phyloP scores from a whole-genome alignment of 1,140 invertebrate genomes.

The Ooceraea biroi region DNA sequence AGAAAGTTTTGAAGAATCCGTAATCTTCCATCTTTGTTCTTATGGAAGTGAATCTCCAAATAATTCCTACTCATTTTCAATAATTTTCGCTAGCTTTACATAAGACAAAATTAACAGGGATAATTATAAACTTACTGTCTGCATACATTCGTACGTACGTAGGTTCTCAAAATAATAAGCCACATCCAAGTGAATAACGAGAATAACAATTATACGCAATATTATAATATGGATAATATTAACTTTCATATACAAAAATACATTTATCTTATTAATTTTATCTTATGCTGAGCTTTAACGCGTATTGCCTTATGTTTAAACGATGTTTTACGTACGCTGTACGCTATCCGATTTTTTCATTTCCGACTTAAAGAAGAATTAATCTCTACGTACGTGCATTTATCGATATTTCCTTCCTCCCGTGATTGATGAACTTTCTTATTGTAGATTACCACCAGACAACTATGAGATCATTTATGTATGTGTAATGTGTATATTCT shows the following conservation, averaged over 20 bases:
- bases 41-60: not conserved
- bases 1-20: not conserved
- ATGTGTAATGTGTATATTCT: not conserved
- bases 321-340: not conserved
- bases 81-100: conserved; percentile 41
- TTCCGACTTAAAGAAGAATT: conserved; percentile 36
- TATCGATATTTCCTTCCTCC: not conserved
- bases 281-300: conserved; percentile 49
- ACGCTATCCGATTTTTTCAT: conserved; percentile 4
- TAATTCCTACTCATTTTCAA: not conserved
- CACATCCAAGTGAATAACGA: not conserved
- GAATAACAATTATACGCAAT: conserved; percentile 4
- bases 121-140: conserved; percentile 17
- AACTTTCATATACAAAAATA: conserved; percentile 42
- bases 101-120: conserved; percentile 54
- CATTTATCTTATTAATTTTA: conserved; percentile 43
- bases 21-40: not conserved
- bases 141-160: not conserved
- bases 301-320: conserved; percentile 36
- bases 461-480: conserved; percentile 55
- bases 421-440: conserved; percentile 19
- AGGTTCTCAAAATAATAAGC: not conserved
- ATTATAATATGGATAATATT: conserved; percentile 33
- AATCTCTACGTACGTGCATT: conserved; percentile 4
- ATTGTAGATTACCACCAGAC: conserved; percentile 19